These are phyloP conservation scores for Pogona vitticeps DNA, from an alignment of 2,113 vertebrate genomes.

Conservation along the genomic window DNA sequence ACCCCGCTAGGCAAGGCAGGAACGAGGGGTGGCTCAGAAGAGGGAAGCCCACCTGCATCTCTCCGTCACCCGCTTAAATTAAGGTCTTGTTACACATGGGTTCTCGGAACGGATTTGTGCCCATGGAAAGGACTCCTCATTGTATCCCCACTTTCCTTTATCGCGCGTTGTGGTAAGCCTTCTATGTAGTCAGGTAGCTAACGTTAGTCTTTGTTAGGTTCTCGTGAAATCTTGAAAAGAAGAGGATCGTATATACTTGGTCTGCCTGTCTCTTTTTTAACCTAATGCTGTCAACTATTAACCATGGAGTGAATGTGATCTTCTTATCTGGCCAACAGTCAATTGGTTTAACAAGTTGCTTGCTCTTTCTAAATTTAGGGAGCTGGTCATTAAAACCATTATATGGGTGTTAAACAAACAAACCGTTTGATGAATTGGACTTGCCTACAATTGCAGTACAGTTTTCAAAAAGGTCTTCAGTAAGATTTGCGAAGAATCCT, in stretches of 20 bases:
- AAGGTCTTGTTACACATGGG: too few species aligned
- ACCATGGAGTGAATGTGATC: not conserved
- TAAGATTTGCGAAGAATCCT: not conserved
- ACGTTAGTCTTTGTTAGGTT: not conserved
- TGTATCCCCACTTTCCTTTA: not conserved
- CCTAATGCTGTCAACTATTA: too few species aligned
- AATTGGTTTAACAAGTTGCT: not conserved
- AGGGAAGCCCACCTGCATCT: too few species aligned
- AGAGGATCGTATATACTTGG: not conserved
- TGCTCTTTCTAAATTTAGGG: not conserved
- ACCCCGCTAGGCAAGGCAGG: not conserved
- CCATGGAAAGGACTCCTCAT: too few species aligned
- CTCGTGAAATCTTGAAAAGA: not conserved
- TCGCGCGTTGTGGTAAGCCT: not conserved
- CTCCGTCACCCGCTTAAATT: too few species aligned
- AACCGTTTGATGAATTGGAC: not conserved
- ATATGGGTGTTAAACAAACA: not conserved
- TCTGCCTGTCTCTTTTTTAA: not conserved
- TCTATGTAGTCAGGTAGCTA: not conserved
- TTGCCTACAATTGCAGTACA: too few species aligned
- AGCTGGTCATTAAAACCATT: not conserved
- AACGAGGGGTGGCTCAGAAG: not conserved
- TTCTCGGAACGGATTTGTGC: too few species aligned
- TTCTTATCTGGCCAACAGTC: not conserved
- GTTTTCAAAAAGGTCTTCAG: too few species aligned